Conservation (phyloP, 2,888 invertebrate species). For the Platycheirus rosarum region DNA sequence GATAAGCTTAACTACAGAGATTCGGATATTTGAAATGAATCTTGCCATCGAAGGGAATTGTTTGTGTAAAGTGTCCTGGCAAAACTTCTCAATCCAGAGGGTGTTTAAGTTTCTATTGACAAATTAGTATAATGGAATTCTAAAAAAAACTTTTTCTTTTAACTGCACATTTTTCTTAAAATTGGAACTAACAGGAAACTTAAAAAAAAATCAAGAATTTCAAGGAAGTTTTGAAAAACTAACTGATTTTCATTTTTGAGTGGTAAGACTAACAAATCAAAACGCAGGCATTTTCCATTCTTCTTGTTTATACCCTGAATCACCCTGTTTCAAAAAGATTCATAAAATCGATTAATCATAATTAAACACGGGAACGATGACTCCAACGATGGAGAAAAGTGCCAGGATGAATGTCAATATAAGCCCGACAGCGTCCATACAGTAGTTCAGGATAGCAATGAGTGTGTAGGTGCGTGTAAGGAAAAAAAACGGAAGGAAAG, state of each 20-base stretch:
- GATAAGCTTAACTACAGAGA: conserved; percentile 21
- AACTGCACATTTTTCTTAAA: too few species aligned
- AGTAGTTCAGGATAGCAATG: not conserved
- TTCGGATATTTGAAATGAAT: conserved; percentile 43
- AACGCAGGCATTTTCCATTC: too few species aligned
- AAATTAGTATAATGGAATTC: too few species aligned
- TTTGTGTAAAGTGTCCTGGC: conserved; percentile 2
- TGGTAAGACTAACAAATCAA: too few species aligned
- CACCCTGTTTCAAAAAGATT: conserved; percentile 44
- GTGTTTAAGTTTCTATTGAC: too few species aligned
- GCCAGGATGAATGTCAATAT: conserved; percentile 60
- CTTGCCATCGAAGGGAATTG: conserved; percentile 11
- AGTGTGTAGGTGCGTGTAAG: not conserved
- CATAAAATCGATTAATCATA: conserved; percentile 79
- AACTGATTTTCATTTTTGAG: too few species aligned
- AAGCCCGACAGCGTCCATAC: not conserved
- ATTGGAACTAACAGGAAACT: too few species aligned
- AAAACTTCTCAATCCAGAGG: not conserved
- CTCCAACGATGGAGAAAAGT: conserved; percentile 60
- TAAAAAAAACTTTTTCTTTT: too few species aligned
- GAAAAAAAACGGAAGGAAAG: conserved; percentile 47
- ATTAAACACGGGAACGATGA: conserved; percentile 76
- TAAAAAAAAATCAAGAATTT: too few species aligned
- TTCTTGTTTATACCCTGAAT: conserved; percentile 2
- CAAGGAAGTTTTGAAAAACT: too few species aligned